Base-by-base conservation (phyloP, 2,113 vertebrate genomes). In the human (Homo sapiens) region DNA sequence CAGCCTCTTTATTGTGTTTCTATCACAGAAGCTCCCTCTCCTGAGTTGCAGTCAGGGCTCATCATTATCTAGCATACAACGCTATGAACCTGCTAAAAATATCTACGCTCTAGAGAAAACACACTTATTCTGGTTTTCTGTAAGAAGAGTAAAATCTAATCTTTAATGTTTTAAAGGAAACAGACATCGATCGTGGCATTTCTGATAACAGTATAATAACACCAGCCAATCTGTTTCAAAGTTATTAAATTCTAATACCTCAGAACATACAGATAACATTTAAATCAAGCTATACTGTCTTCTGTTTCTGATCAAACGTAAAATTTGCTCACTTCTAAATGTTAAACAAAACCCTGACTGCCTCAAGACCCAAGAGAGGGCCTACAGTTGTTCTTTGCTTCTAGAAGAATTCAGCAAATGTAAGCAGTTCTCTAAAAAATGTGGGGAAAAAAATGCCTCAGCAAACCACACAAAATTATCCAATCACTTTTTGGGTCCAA, bases 41-140 rank as follows among this genome's bases (percentile, higher is more conserved):
- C 73, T 83, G 35, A 82, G 40, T 16, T 90, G 52, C 10, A 89
- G 61, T 83, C 61, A 85, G 27, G 11, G 11, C 18, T 43, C 38
- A 68, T 57, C 57, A 79, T 90, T 91, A 94, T 64, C 84, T 82
- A 50, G 68, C 35, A 75, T 17, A 83, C 40, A 93, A 52, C 79
- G 88, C 38, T 90, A 89, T 27, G 50, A 93, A 80, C 12, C 43
- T 93, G 61, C 20, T 93, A 94, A 95, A 96, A 96, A 94, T 64
- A 94, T 22, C 84, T 59, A 73, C 3, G n/a, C 38, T 82, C 30
- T 16, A 45, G 35, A 85, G 57, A 81, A 95, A 94, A 89, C 12
- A 88, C 50, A 88, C 45, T 57, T 86, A 86, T 84, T 95, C 57
- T 90, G 25, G 23, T 93, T 32, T 85, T 94, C 57, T 85, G 4